Base-by-base conservation (phyloP, 1,140 invertebrate genomes). In the Anadara kagoshimensis region DNA sequence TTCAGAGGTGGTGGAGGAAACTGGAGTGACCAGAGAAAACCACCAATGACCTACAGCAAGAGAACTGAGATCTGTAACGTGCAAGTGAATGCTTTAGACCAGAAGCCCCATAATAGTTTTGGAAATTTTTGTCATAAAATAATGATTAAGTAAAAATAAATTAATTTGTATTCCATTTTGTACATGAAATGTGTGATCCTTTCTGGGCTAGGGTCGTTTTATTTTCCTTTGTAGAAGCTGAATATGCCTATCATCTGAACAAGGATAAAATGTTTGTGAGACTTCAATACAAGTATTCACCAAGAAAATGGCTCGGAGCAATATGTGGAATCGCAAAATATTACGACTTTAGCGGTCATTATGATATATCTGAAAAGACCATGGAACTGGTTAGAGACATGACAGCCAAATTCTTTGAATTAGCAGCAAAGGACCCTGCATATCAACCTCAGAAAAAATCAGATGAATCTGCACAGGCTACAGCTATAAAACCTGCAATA, bases 291-390 rank as follows among this genome's bases (percentile, higher is more conserved):
- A 68, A 78, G 5, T 89, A 86, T 57, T 68, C 63, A 10, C 85
- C 87, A 26, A 85, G 88, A 63, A 87, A 87, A 3, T 89, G 87
- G 87, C 77, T 89, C 12, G 87, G 87, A 0, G 83, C 88, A 18
- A 65, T 89, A 36, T 78, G 87, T 8, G 87, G 87, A 3, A 82
- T 82, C 3, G 75, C 70, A n/a, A 78, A 87, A 18, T 88, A 85
- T 64, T 87, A 85, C 71, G 85, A 88, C 63, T 81, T 89, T 63
- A 82, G 76, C 51, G 61, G 51, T 0, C 71, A 78, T 14, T 72
- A 78, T 24, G 41, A 62, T 11, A 53, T 82, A 14, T 76, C 80
- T 22, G 53, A 43, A n/a, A 76, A 80, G 56, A 67, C 86, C 7
- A 62, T 67, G 18, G 68, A 79, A 36, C n/a, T 64, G 47, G 51